Percentiles rank a stretch among this genome's conserved stretches.
Evolutionary conservation across 2,113 vertebrate genomes (phyloP).

Genomic region (Acanthochromis polyacanthus): DNA sequence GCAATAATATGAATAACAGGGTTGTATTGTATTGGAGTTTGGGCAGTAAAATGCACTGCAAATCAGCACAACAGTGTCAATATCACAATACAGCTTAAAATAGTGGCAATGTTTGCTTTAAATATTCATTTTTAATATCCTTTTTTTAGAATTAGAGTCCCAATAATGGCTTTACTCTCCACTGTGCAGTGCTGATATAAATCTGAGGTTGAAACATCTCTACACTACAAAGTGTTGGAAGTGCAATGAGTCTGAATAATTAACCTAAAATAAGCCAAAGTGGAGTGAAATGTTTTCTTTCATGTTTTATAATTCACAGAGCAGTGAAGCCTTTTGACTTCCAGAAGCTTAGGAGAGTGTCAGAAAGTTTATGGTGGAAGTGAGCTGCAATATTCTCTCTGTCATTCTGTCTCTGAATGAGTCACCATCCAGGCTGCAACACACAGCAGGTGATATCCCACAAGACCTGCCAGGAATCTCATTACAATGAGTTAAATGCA

Average conservation of each 20-base stretch:
- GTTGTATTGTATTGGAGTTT: background rate
- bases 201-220: background rate
- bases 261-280: background rate
- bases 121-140: too few species aligned
- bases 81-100: background rate
- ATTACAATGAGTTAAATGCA: slow-evolving; percentile 58
- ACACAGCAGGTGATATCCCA: slow-evolving; percentile 40
- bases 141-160: too few species aligned
- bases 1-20: too few species aligned
- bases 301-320: background rate
- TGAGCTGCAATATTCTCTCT: slow-evolving; percentile 36
- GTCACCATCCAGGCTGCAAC: slow-evolving; percentile 40
- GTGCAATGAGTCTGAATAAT: background rate
- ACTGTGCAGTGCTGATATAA: background rate
- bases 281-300: slow-evolving; percentile 2
- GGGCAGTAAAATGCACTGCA: background rate
- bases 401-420: slow-evolving; percentile 38
- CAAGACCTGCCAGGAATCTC: slow-evolving; percentile 36
- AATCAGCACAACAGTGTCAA: background rate
- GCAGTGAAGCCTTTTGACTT: background rate
- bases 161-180: background rate
- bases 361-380: slow-evolving; percentile 25
- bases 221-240: background rate
- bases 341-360: slow-evolving; percentile 4
- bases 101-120: too few species aligned